phyloP scores from a whole-genome alignment of 2,113 vertebrate genomes.

The Ptilorrhoa leucosticta region DNA sequence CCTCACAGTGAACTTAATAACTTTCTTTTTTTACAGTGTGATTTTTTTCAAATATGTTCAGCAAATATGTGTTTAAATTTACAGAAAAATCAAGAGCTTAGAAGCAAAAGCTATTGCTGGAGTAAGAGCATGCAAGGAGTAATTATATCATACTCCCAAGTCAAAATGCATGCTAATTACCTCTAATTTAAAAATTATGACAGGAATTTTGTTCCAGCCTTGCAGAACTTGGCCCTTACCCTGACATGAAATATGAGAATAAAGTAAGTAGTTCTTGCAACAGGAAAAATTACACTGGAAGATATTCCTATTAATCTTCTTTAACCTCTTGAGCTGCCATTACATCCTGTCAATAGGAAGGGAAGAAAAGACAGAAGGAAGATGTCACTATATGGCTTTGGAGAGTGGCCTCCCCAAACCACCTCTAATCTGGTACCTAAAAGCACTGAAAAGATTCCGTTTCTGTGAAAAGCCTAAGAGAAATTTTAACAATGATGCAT shows the following conservation, averaged over 20 bases:
- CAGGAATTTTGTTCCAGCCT: neutral
- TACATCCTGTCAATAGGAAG: neutral
- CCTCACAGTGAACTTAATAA: neutral
- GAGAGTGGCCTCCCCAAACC: neutral
- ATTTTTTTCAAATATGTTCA: neutral
- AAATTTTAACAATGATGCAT: neutral
- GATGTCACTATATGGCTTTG: neutral
- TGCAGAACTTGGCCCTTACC: neutral
- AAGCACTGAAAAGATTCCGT: neutral
- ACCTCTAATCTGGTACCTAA: neutral
- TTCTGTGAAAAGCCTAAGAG: neutral
- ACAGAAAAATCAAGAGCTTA: neutral
- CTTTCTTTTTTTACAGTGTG: neutral
- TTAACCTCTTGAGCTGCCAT: neutral
- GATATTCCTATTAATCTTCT: neutral
- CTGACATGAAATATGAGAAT: neutral
- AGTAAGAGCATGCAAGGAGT: neutral
- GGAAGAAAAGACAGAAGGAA: neutral
- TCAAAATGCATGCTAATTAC: neutral
- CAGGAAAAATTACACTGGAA: neutral
- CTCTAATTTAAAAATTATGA: neutral
- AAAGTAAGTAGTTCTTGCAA: neutral
- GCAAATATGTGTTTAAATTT: neutral
- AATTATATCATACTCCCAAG: neutral
- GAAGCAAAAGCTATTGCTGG: neutral